Evolutionary conservation across 2,888 invertebrate genomes (phyloP), one percentile per base, ranked within the genome.

Genomic region (Eupithecia inturbata): DNA sequence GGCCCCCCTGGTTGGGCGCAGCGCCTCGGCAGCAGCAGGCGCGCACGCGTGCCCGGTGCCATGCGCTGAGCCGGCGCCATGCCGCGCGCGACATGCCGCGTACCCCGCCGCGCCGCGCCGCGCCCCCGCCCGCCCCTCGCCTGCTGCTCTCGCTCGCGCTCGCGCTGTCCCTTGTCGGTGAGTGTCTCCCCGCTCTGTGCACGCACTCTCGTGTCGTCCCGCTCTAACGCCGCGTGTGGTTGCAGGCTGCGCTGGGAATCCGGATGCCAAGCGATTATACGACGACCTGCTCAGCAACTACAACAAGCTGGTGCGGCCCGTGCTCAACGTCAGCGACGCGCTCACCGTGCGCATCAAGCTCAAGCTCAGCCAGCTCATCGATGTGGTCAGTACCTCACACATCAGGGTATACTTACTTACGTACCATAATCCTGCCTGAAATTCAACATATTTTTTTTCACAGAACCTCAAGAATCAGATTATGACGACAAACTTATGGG

Each of bases 401-500:
- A n/a, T 19, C n/a, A 45, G 16, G 16, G 16, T 45, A n/a, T 45
- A 45, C 45, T 6, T 19, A 6, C 19, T 0, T 45, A 45, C 45
- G 7, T 45, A 45, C n/a, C 9, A n/a, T n/a, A n/a, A 1, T 7
- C 2, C 7, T n/a, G 45, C 5, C 45, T 19, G 45, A 45, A 41
- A 45, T 45, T 19, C 7, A 45, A 19, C 1, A 45, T 14, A 14
- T 19, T 45, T n/a, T 66, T 70, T 3, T 80, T 88, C 97, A 76
- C 96, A 98, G 98, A 98, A 98, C 93, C 95, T 98, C 88, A 98
- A 98, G 95, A 98, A 98, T 91, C 98, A 98, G 95, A 98, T 98
- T 84, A 98, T 98, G 97, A 98, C 98, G 82, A 98, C 98, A 76
- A 98, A 98, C 88, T 95, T 98, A 74, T 98, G 98, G 98, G 97